phyloP scores from a whole-genome alignment of 2,113 vertebrate species.

The Tachysurus fulvidraco region DNA sequence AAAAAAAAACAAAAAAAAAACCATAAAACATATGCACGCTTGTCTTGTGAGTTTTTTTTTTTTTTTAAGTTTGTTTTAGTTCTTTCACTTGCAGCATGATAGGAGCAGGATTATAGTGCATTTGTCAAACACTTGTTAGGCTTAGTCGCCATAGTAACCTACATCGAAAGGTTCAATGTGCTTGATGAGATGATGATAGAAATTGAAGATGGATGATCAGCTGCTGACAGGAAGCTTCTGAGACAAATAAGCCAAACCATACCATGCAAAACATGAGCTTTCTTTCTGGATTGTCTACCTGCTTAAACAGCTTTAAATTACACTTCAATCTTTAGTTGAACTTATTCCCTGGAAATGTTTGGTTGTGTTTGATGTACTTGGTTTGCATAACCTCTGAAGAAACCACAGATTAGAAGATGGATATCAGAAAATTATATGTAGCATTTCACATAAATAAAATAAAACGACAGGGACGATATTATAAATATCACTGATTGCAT shows the following conservation, averaged over 20 bases:
- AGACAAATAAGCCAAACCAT: background rate
- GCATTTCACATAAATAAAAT: background rate
- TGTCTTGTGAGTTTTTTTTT: background rate
- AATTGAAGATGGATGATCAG: background rate
- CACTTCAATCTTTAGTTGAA: background rate
- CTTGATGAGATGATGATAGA: background rate
- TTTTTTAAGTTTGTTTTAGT: background rate
- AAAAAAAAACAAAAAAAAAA: background rate
- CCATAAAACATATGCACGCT: background rate
- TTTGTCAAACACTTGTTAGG: slow-evolving; percentile 35
- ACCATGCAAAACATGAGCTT: background rate
- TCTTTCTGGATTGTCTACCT: background rate
- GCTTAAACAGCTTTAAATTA: background rate
- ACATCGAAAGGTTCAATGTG: slow-evolving; percentile 21
- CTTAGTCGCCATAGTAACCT: slow-evolving; percentile 47
- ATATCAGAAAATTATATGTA: background rate
- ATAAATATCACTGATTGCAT: background rate
- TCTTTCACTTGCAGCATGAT: background rate
- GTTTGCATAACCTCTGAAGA: background rate
- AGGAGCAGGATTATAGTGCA: slow-evolving; percentile 9
- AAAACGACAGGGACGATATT: background rate
- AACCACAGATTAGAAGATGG: background rate
- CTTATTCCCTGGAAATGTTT: background rate
- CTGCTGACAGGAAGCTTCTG: background rate
- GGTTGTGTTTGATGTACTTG: background rate